Evolutionary conservation across 92 coral and sea anemone genomes (phyloP), one percentile per base, ranked within the genome.

Genomic region (Palythoa heliodiscus): DNA sequence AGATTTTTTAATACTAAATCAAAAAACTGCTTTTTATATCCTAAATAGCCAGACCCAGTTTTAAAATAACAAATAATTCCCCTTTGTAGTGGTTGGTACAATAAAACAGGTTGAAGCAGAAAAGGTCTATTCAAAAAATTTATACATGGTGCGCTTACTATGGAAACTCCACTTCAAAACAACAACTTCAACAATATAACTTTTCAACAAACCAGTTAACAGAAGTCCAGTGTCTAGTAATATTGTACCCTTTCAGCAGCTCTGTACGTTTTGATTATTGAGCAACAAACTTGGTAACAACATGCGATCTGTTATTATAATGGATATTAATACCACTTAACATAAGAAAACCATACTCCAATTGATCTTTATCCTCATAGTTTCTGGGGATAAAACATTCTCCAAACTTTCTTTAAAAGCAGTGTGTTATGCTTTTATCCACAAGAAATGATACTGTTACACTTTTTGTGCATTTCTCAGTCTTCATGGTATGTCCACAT

Each of bases 241-340:
- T 29, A 68, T 68, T 17, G 43, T 68, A 68, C 43, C 72, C 72
- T 68, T 68, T 24, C 72, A 68, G 72, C 43, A 68, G 72, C 72
- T 25, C 72, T 68, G 47, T 68, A 68, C 72, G 24, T 68, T 68
- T 68, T 35, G 72, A 68, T 68, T 68, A 81, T 70, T 67, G 81
- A 82, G 86, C 79, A 48, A 82, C 64, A 82, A 82, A 82, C 79
- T 82, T 69, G 86, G 82, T 82, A 60, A 82, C 86, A 82, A 82
- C 40, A 52, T 82, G 86, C 71, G 86, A 82, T 69, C 79, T 82
- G 61, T 82, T 82, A 71, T 82, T 82, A 66, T 82, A 82, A 48
- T 69, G 76, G 71, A 66, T 69, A 70, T 82, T 82, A 25, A 63
- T 60, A 67, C 86, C 86, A 38, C 74, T 82, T 22, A 82, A 82